A percentile compares a stretch with the other conserved stretches of the same genome.
phyloP scores from a whole-genome alignment of 2,888 invertebrate genomes.

The Urechis unicinctus region DNA sequence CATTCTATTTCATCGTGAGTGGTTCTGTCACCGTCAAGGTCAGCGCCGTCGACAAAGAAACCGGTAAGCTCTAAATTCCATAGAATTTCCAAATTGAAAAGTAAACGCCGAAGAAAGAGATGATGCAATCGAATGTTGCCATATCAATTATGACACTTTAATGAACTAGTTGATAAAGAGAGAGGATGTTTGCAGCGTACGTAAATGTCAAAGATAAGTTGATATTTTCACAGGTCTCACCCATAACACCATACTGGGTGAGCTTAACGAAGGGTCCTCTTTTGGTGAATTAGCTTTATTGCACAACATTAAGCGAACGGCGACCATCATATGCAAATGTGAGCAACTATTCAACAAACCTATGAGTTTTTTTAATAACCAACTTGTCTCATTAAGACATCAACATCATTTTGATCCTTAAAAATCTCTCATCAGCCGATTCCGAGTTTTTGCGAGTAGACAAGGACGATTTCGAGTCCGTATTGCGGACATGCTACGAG shows the following conservation, averaged over 20 bases:
- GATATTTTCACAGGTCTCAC: slow-evolving; percentile 2
- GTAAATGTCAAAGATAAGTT: slow-evolving; percentile 6
- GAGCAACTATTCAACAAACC: background rate
- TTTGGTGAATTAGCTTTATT: slow-evolving; percentile 35
- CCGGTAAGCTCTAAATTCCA: too few species aligned
- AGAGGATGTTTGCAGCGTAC: too few species aligned
- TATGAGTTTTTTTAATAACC: background rate
- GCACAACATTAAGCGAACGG: slow-evolving; percentile 26
- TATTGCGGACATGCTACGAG: slow-evolving; percentile 22
- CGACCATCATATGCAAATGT: slow-evolving; percentile 31
- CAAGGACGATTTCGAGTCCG: slow-evolving; percentile 29
- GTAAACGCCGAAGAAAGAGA: too few species aligned
- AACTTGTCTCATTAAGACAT: background rate
- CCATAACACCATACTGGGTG: slow-evolving; percentile 12
- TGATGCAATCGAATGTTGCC: too few species aligned
- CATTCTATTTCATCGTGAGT: slow-evolving; percentile 33
- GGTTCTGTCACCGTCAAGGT: slow-evolving; percentile 24
- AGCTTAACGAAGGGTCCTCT: slow-evolving; percentile 25
- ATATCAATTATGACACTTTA: too few species aligned
- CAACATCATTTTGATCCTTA: background rate
- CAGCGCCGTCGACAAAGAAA: slow-evolving; percentile 19
- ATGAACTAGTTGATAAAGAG: too few species aligned
- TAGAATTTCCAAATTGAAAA: too few species aligned
- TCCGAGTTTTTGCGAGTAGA: slow-evolving; percentile 30
- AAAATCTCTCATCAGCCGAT: slow-evolving; percentile 12